Conservation (phyloP, 2,113 vertebrate genomes). For the Anthoscopus minutus region DNA sequence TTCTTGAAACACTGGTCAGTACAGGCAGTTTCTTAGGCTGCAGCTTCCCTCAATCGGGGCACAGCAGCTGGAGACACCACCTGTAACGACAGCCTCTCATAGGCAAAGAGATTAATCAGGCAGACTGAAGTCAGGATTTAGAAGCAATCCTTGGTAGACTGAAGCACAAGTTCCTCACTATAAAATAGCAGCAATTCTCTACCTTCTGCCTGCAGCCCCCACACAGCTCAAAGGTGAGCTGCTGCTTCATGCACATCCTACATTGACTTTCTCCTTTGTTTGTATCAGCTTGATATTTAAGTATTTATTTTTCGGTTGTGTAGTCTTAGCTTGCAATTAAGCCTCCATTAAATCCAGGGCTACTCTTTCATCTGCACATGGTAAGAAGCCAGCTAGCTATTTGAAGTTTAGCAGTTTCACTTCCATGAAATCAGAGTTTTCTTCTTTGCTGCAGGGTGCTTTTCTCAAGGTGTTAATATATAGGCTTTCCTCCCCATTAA, state of each 20-base stretch:
- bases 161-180: background rate
- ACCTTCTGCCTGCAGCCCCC: background rate
- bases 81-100: fast-evolving
- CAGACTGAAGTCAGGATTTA: background rate
- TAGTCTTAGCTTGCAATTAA: background rate
- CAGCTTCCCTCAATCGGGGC: background rate
- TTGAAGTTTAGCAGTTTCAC: background rate
- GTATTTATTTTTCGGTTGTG: background rate
- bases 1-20: fast-evolving
- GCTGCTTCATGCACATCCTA: background rate
- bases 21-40: background rate
- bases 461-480: background rate
- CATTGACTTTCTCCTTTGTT: background rate
- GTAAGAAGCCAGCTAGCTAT: background rate
- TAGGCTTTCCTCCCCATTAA: background rate
- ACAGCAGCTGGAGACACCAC: background rate
- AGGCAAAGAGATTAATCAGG: background rate
- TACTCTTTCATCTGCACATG: background rate
- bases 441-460: background rate
- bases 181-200: background rate
- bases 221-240: background rate
- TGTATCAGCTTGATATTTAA: background rate
- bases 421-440: background rate
- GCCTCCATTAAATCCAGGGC: background rate
- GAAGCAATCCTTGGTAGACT: background rate